These are phyloP conservation scores for Epistrophe eligans DNA, from an alignment of 2,888 invertebrate species.

Conservation along the genomic window DNA sequence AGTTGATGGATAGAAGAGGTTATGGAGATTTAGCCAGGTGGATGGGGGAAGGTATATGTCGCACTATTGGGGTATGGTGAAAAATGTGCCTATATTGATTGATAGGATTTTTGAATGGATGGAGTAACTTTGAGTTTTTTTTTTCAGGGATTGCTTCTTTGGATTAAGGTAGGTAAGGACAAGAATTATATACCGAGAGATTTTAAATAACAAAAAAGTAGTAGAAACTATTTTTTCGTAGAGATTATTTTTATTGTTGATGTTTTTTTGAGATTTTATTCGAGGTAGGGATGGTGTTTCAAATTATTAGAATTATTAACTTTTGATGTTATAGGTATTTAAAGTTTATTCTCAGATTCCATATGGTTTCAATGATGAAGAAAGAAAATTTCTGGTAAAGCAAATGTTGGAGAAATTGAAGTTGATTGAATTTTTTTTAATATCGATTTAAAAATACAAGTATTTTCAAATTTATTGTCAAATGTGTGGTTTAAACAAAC, in stretches of 20 bases:
- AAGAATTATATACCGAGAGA: not conserved
- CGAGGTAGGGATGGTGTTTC: too few relatives aligned
- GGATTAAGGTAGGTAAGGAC: constrained; percentile 27
- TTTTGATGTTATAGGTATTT: too few relatives aligned
- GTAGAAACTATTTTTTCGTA: not conserved
- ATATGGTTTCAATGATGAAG: too few relatives aligned
- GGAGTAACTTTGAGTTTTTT: constrained; percentile 19
- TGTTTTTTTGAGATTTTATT: too few relatives aligned
- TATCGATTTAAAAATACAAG: too few relatives aligned
- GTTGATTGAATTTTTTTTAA: too few relatives aligned
- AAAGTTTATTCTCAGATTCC: too few relatives aligned
- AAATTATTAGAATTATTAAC: too few relatives aligned
- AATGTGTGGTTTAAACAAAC: too few relatives aligned
- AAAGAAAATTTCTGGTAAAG: too few relatives aligned
- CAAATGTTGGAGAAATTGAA: too few relatives aligned
- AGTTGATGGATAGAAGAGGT: not conserved
- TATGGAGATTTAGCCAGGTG: not conserved
- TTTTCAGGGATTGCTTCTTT: not conserved
- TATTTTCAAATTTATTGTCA: too few relatives aligned
- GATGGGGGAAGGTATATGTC: not conserved
- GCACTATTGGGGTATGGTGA: constrained; percentile 39
- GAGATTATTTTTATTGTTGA: not conserved
- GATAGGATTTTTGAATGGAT: constrained; percentile 46
- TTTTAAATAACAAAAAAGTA: not conserved
- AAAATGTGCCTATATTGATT: constrained; percentile 16